A percentile compares a stretch with the other conserved stretches of the same genome.
phyloP scores from a whole-genome alignment of 2,888 invertebrate genomes.

The Spicauda simplicius region DNA sequence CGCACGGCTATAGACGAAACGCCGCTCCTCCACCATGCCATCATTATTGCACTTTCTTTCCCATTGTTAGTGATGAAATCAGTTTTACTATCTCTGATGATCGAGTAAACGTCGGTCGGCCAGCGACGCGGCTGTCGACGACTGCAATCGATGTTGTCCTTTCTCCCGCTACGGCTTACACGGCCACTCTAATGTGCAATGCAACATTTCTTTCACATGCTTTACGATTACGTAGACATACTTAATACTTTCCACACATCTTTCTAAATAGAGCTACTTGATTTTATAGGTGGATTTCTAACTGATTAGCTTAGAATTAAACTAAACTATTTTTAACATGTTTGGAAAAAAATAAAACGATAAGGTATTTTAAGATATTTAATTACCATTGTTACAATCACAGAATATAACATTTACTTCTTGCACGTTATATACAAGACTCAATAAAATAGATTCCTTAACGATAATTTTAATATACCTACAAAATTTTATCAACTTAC shows the following conservation, averaged over 20 bases:
- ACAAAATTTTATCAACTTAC: too few species aligned
- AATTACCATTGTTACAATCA: too few species aligned
- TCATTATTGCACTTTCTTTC: conserved; percentile 81
- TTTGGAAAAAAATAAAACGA: too few species aligned
- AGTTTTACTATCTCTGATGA: conserved; percentile 78
- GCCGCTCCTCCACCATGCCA: conserved; percentile 70
- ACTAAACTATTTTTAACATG: too few species aligned
- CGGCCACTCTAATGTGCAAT: background rate
- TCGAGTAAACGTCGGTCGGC: conserved; percentile 65
- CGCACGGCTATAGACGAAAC: conserved; percentile 46
- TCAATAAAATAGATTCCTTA: too few species aligned
- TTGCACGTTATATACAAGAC: too few species aligned
- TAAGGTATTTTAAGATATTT: too few species aligned
- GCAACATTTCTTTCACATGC: conserved; percentile 2
- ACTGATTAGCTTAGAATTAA: too few species aligned
- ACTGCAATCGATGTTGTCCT: conserved; percentile 70
- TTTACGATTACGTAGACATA: conserved; percentile 3
- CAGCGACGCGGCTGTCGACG: conserved; percentile 46
- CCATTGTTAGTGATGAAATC: conserved; percentile 77
- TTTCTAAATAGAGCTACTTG: background rate
- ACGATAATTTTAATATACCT: too few species aligned
- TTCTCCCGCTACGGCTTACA: conserved; percentile 60
- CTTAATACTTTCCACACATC: background rate
- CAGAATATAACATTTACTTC: too few species aligned
- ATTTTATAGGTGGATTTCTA: too few species aligned